Evolutionary conservation across 2,797 vertebrate genomes (phyloP).

Genomic region (Pangasius krempfi): DNA sequence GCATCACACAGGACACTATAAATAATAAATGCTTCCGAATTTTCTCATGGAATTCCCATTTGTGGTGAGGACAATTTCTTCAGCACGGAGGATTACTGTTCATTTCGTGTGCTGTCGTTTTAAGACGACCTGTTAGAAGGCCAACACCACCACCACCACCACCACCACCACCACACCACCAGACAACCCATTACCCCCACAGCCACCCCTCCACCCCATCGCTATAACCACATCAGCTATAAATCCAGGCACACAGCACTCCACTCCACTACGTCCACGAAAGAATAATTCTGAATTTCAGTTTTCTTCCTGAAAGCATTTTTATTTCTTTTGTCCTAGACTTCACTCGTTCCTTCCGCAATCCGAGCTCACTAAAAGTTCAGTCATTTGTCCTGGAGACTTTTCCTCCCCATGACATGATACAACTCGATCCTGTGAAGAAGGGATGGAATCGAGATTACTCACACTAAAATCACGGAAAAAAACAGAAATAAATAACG

Average conservation of each 20-base stretch:
- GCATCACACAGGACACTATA: constrained; percentile 65
- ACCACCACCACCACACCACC: constrained; percentile 49
- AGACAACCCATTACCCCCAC: background rate
- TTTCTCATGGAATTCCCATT: constrained; percentile 80
- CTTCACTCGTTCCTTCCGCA: constrained; percentile 26
- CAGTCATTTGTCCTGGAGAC: constrained; percentile 20
- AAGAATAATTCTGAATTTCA: background rate
- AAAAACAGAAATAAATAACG: constrained; percentile 15
- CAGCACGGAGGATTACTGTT: constrained; percentile 74
- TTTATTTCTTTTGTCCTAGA: constrained; percentile 7
- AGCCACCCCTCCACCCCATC: constrained; percentile 56
- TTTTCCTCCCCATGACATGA: constrained; percentile 22
- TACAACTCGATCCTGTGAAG: constrained; percentile 18
- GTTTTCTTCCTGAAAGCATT: background rate
- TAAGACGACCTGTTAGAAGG: constrained; percentile 70
- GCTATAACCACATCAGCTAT: constrained; percentile 32
- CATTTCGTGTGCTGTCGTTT: constrained; percentile 71
- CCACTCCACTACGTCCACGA: constrained; percentile 3
- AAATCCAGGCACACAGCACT: constrained; percentile 28
- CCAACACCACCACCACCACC: constrained; percentile 59
- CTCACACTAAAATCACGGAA: constrained; percentile 31
- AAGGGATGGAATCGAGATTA: constrained; percentile 10
- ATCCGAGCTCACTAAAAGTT: constrained; percentile 28
- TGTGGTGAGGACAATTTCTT: constrained; percentile 71
- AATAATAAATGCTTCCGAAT: constrained; percentile 79